Evolutionary conservation across 2,113 vertebrate genomes (phyloP).

Genomic region (Coptodon rendalli): DNA sequence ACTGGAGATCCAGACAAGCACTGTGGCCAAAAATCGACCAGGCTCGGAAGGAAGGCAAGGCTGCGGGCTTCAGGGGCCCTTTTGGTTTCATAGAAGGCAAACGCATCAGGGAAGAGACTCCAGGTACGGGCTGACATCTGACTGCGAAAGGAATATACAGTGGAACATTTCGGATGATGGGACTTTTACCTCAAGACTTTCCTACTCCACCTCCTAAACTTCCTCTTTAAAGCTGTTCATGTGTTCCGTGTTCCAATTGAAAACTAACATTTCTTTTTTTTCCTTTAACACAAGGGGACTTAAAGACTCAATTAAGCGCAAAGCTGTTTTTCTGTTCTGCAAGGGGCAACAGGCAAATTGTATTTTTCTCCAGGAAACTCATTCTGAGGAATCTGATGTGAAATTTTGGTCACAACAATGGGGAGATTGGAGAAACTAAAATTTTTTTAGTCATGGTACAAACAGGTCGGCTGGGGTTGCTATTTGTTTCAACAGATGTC

Average conservation of each 20-base stretch:
- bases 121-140: neutral
- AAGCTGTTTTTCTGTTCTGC: neutral
- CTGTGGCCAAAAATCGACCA: neutral
- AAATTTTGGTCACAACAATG: neutral
- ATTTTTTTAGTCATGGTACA: rapidly evolving
- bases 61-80: rapidly evolving
- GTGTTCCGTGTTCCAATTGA: neutral
- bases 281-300: neutral
- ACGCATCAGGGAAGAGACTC: rapidly evolving
- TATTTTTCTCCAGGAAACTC: neutral
- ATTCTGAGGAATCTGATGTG: neutral
- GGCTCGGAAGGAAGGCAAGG: neutral
- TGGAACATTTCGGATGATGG: neutral
- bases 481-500: neutral
- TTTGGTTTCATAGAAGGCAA: neutral
- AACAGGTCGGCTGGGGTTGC: neutral
- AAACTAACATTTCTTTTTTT: neutral
- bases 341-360: neutral
- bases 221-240: neutral
- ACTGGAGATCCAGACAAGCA: neutral
- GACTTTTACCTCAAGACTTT: neutral
- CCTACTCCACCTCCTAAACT: neutral
- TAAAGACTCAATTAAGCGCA: neutral
- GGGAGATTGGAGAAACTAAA: neutral
- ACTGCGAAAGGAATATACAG: neutral